Evolutionary conservation across 1,140 invertebrate genomes (phyloP).

Genomic region (Lamellibrachia luymesi): DNA sequence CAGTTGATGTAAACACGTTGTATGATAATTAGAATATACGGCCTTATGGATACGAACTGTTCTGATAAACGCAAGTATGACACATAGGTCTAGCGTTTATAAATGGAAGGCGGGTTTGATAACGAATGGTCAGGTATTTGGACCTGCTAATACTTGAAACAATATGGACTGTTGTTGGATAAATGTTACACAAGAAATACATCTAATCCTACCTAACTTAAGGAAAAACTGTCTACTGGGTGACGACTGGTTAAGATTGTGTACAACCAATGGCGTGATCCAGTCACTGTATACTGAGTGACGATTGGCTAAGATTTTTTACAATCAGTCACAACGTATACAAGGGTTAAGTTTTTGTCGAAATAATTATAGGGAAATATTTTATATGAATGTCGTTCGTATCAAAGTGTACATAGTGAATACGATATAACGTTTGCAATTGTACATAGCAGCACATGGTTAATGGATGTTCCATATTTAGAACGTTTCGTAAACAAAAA

Average conservation of each 20-base stretch:
- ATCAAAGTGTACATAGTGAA: neutral
- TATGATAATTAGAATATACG: no score
- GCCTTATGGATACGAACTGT: no score
- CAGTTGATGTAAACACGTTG: no score
- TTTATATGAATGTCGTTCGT: neutral
- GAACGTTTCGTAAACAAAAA: neutral
- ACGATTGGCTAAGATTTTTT: neutral
- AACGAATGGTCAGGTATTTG: neutral
- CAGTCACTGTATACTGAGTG: neutral
- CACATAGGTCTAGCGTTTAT: neutral
- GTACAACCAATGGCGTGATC: neutral
- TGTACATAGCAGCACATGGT: neutral
- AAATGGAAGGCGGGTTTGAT: neutral
- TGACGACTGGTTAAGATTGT: neutral
- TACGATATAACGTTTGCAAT: neutral
- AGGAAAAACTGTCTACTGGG: neutral
- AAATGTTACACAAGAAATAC: no score
- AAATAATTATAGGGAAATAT: neutral
- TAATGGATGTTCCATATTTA: neutral
- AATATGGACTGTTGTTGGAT: no score
- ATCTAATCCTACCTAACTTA: neutral
- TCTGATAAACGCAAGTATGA: no score
- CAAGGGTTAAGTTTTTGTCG: neutral
- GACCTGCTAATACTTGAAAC: neutral
- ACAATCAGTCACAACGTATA: neutral